Base-by-base conservation (phyloP, 2,797 vertebrate species). In the Pangasius macronema region DNA sequence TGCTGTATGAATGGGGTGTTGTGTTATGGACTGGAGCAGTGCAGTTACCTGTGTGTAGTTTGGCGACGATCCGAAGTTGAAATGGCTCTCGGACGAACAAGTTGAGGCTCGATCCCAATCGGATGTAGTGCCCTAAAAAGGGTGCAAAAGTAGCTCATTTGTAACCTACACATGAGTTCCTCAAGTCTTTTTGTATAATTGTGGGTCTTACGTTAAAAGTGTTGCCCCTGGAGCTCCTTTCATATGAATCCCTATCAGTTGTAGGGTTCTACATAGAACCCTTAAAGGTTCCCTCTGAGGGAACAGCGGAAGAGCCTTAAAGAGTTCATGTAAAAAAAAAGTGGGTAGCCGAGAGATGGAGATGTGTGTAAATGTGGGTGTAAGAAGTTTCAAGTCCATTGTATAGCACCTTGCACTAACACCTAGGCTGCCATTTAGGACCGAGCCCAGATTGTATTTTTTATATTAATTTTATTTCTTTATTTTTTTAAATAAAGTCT, bases 21-120 rank as follows among this genome's bases (percentile, higher is more conserved):
- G 83, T 91, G 88, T 89, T 88, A 59, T 33, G 57, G 36, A 36
- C 76, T 77, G 57, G n/a, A 33, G 75, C 75, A 30, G 57, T 42
- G 57, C 82, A 55, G 30, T 81, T 85, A 89, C 91, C 89, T 88
- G 90, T 92, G 88, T 94, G 92, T 39, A 57, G 51, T 9, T 10
- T 57, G 76, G 20, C 76, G n/a, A 11, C 30, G 51, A 36, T 22
- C 76, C 10, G 51, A 79, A 55, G 42, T 16, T 42, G 16, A 63
- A 24, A 27, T 9, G 7, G 70, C 70, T 73, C 39, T 72, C 14
- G 13, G n/a, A 80, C 5, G 16, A 8, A 53, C 27, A 20, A 79
- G 16, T 22, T 16, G 30, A 36, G 55, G 77, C 10, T 36, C 77
- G 30, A 22, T 14, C 18, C n/a, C 9, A 39, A 59, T 80, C 20